Evolutionary conservation across 2,888 invertebrate genomes (phyloP).

Genomic region (Caenorhabditis sinica): DNA sequence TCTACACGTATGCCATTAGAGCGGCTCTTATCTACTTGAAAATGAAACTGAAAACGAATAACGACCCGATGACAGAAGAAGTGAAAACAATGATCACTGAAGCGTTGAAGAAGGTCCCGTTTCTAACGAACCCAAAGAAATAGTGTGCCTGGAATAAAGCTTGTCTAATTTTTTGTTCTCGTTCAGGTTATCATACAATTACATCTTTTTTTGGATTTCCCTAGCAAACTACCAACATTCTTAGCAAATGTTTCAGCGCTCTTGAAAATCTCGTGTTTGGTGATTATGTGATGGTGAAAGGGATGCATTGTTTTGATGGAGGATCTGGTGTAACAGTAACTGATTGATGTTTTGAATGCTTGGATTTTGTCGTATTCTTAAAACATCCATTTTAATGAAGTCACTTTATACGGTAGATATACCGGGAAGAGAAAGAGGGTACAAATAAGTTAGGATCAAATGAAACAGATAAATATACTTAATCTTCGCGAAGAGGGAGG

Average conservation of each 20-base stretch:
- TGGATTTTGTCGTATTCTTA: too few relatives aligned
- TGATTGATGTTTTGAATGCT: too few relatives aligned
- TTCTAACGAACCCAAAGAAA: slow-evolving; percentile 14
- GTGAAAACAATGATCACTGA: slow-evolving; percentile 1
- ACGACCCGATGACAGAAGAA: neutral
- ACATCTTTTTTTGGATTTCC: too few relatives aligned
- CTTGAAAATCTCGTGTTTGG: too few relatives aligned
- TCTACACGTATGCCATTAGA: slow-evolving; percentile 42
- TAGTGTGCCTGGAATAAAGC: neutral
- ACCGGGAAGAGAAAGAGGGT: neutral
- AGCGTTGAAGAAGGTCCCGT: slow-evolving; percentile 21
- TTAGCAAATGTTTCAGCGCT: too few relatives aligned
- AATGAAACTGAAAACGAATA: slow-evolving; percentile 11
- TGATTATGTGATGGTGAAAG: too few relatives aligned
- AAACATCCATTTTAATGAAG: too few relatives aligned
- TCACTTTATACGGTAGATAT: neutral
- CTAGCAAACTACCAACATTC: too few relatives aligned
- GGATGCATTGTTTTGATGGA: too few relatives aligned
- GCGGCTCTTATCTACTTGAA: slow-evolving; percentile 30
- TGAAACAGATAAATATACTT: slow-evolving; percentile 14
- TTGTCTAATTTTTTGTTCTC: too few relatives aligned
- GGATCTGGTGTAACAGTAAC: too few relatives aligned
- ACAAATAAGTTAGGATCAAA: slow-evolving; percentile 45
- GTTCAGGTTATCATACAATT: too few relatives aligned
- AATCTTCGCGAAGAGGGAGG: slow-evolving; percentile 81